Percentiles rank a stretch among this genome's conserved stretches.
Evolutionary conservation across 2,797 vertebrate species (phyloP).

Genomic region (Glyptemys insculpta): DNA sequence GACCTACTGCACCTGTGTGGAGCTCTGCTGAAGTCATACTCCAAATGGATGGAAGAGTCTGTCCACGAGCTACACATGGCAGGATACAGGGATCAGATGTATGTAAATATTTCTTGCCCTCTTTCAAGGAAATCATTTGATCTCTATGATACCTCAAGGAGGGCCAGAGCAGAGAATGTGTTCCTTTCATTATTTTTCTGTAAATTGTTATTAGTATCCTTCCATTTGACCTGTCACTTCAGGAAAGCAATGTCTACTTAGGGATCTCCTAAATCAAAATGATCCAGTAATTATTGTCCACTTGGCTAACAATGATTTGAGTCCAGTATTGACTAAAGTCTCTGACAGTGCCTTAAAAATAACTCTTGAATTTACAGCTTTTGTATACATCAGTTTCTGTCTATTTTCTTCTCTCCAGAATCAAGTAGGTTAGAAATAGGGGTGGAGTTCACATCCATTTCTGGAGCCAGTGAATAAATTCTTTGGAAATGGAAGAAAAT

Average conservation of each 20-base stretch:
- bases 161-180: not conserved
- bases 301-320: not conserved
- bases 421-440: not conserved
- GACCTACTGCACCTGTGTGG: not conserved
- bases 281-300: not conserved
- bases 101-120: not conserved
- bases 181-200: not conserved
- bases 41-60: not conserved
- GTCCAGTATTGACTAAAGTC: not conserved
- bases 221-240: not conserved
- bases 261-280: not conserved
- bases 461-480: not conserved
- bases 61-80: not conserved
- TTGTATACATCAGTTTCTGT: not conserved
- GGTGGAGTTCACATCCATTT: not conserved
- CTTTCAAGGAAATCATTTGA: not conserved
- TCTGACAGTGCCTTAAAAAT: not conserved
- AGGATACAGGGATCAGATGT: not conserved
- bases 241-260: not conserved
- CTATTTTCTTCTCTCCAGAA: not conserved
- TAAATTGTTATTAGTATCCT: not conserved
- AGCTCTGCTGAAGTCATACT: not conserved
- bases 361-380: not conserved
- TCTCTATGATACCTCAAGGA: not conserved
- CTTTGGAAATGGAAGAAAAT: not conserved